Conservation (phyloP, 2,888 invertebrate genomes). For the Celastrina argiolus region DNA sequence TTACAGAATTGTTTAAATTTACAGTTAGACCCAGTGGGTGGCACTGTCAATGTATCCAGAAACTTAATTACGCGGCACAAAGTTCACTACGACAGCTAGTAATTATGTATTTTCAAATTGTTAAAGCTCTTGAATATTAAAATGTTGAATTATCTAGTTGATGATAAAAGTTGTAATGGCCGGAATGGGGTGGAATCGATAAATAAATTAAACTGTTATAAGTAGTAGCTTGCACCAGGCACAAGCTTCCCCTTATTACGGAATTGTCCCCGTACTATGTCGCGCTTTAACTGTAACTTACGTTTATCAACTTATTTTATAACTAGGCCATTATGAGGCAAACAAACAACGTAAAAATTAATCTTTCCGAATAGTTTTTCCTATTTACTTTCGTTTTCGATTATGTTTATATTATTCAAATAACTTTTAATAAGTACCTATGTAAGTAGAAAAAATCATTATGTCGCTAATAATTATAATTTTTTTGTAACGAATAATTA, state of each 20-base stretch:
- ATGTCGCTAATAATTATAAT: too few relatives aligned
- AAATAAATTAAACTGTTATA: constrained; percentile 69
- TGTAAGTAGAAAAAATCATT: too few relatives aligned
- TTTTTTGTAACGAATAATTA: too few relatives aligned
- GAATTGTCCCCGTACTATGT: constrained; percentile 61
- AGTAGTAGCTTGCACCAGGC: constrained; percentile 59
- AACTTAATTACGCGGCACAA: too few relatives aligned
- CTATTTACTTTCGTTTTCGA: background rate
- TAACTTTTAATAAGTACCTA: too few relatives aligned
- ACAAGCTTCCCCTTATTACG: constrained; percentile 61
- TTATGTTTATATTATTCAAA: too few relatives aligned
- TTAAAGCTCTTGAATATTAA: background rate
- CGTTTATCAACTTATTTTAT: constrained; percentile 9
- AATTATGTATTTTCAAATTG: background rate
- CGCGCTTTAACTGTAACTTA: constrained; percentile 40
- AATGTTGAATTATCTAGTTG: background rate
- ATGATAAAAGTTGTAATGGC: constrained; percentile 2
- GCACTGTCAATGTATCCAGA: too few relatives aligned
- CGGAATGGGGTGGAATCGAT: constrained; percentile 43
- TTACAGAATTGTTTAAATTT: too few relatives aligned
- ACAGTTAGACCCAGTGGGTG: too few relatives aligned
- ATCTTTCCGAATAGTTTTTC: background rate
- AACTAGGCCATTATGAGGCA: background rate
- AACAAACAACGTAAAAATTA: background rate
- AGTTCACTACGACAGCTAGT: background rate